Evolutionary conservation across 2,888 invertebrate genomes (phyloP).

Genomic region (Aphidoletes aphidimyza): DNA sequence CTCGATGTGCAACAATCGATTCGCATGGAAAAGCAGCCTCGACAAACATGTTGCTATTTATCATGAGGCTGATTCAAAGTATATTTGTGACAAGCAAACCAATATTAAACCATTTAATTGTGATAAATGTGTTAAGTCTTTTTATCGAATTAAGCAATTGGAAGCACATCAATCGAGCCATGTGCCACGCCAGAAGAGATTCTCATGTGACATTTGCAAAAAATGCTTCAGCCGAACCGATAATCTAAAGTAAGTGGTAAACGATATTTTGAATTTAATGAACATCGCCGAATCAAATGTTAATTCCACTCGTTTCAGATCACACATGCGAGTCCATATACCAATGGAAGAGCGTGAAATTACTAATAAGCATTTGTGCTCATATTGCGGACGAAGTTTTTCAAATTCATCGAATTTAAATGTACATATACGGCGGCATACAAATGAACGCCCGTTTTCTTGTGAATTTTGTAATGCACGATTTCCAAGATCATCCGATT

Average conservation of each 20-base stretch:
- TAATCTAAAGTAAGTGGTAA: constrained; percentile 66
- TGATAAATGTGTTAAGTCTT: constrained; percentile 73
- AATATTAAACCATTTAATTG: constrained; percentile 69
- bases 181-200: constrained; percentile 68
- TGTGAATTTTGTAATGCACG: constrained; percentile 71
- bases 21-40: constrained; percentile 64
- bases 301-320: constrained; percentile 61
- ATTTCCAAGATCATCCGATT: constrained; percentile 73
- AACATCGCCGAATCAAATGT: not conserved
- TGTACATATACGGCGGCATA: constrained; percentile 76
- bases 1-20: constrained; percentile 62
- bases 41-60: constrained; percentile 59
- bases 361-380: constrained; percentile 68
- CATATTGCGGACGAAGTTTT: constrained; percentile 72
- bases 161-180: constrained; percentile 75
- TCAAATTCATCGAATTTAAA: constrained; percentile 73
- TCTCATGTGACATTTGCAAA: constrained; percentile 70
- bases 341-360: constrained; percentile 61
- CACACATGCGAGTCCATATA: constrained; percentile 71
- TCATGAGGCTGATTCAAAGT: not conserved
- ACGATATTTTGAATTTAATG: not conserved
- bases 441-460: constrained; percentile 74
- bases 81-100: constrained; percentile 60
- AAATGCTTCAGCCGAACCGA: constrained; percentile 72
- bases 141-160: constrained; percentile 73